Evolutionary conservation across 1,140 invertebrate species (phyloP).

Genomic region (Babylonia areolata): DNA sequence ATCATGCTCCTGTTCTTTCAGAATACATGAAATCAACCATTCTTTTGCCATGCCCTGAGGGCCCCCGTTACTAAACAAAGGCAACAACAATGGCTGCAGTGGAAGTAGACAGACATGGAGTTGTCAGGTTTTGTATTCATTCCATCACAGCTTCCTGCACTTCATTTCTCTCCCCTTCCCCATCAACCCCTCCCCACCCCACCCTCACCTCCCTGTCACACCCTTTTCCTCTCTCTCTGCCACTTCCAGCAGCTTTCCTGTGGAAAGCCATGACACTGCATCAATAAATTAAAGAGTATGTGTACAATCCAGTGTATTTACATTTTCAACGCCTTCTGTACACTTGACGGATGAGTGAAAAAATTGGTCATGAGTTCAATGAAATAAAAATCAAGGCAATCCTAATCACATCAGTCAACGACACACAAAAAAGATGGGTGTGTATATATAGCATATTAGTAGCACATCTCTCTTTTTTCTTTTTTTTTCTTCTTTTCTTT

Average conservation of each 20-base stretch:
- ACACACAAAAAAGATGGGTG: background rate
- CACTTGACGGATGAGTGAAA: background rate
- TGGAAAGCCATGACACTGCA: background rate
- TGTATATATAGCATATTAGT: background rate
- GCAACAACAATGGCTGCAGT: too few species aligned
- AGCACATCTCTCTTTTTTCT: background rate
- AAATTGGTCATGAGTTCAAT: conserved; percentile 28
- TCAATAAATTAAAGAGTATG: conserved; percentile 21
- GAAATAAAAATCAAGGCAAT: background rate
- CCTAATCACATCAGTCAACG: background rate
- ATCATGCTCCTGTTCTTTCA: too few species aligned
- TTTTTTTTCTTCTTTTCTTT: too few species aligned
- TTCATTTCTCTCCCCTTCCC: too few species aligned
- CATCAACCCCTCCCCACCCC: background rate
- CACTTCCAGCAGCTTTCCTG: background rate
- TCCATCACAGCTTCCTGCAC: conserved; percentile 25
- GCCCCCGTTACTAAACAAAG: too few species aligned
- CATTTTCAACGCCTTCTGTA: background rate
- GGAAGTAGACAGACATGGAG: too few species aligned
- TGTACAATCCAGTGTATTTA: conserved; percentile 11
- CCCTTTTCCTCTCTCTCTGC: background rate
- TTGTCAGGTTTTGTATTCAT: background rate
- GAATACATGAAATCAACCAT: too few species aligned
- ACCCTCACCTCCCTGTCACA: background rate
- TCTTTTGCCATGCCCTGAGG: too few species aligned